These are phyloP conservation scores for Crematogaster levior DNA, from an alignment of 2,888 invertebrate species.

Conservation along the genomic window DNA sequence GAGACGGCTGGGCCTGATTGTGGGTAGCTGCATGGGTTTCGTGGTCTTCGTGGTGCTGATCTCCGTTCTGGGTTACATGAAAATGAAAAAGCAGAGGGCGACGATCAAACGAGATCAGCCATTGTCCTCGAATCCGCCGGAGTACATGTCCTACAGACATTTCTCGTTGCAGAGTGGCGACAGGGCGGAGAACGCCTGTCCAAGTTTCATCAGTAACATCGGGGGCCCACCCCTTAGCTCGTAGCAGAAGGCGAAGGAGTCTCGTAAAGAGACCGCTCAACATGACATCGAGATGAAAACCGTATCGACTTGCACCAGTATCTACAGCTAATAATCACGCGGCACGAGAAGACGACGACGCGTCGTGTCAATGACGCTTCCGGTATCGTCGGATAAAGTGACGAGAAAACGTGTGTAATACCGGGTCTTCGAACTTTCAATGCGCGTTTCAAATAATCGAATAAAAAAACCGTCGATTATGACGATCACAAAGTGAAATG, in stretches of 20 bases:
- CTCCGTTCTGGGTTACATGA: conserved; percentile 93
- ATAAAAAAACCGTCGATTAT: not conserved
- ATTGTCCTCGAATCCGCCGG: conserved; percentile 89
- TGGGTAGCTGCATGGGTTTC: conserved; percentile 95
- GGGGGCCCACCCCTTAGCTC: conserved; percentile 82
- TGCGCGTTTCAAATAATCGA: not conserved
- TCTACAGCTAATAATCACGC: conserved; percentile 68
- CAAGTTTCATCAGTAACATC: conserved; percentile 84
- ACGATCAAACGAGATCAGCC: conserved; percentile 90
- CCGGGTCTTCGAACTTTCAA: not conserved
- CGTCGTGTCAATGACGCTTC: not conserved
- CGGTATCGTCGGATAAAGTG: conserved; percentile 1
- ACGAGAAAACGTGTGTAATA: not conserved
- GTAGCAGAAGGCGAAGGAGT: conserved; percentile 81
- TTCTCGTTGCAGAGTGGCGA: conserved; percentile 91
- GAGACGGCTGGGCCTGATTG: conserved; percentile 93
- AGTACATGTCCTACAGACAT: conserved; percentile 93
- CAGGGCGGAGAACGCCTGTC: conserved; percentile 82
- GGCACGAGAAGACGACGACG: not conserved
- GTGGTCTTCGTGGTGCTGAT: conserved; percentile 94
- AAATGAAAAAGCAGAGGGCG: conserved; percentile 93
- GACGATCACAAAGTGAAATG: not conserved
- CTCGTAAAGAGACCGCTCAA: conserved; percentile 72
- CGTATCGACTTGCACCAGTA: conserved; percentile 76
- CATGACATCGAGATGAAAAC: conserved; percentile 82